Evolutionary conservation across 1,140 invertebrate species (phyloP), one percentile per base, ranked within the genome.

Genomic region (Drosophila hydei): DNA sequence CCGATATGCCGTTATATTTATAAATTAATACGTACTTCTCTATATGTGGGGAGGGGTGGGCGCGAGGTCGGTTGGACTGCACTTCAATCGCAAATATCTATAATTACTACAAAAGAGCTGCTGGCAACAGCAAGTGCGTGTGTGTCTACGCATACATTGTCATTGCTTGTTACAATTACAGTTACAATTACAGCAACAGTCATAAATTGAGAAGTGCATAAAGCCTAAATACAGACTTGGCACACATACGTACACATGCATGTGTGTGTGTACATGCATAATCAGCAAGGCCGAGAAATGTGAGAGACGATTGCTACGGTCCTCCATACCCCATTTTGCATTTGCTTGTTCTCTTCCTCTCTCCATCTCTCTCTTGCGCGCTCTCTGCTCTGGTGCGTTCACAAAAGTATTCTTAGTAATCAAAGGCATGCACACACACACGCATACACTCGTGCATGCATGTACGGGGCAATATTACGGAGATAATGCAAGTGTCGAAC

Each of bases 51-150:
- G 21, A 11, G 14, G 9, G 47, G 42, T 42, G 38, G 14, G 9
- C 14, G 14, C 14, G 14, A 19, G 11, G 51, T 64, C 48, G 18
- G 60, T 38, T 33, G 27, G 19, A 72, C 27, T 43, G 38, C 14
- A 72, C 27, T 52, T 19, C 52, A 45, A 21, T 30, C 40, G 14
- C 55, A 9, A 56, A 59, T 76, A 78, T 88, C 81, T 87, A 87
- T 87, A 87, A 88, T 88, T 87, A 77, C 70, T 75, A 81, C 81
- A 88, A 88, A 85, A 75, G 79, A 81, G 80, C 63, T 55, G 43
- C 7, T 61, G 59, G 19, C 43, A 45, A 19, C 36, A 40, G 8
- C 71, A 36, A 60, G 23, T 43, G 27, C 52, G 62, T 61, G 64
- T 11, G 30, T 61, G 64, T 75, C 79, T 84, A 76, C 79, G 79